Evolutionary conservation across 2,888 invertebrate genomes (phyloP).

Genomic region (Troglohyphantes excavatus): DNA sequence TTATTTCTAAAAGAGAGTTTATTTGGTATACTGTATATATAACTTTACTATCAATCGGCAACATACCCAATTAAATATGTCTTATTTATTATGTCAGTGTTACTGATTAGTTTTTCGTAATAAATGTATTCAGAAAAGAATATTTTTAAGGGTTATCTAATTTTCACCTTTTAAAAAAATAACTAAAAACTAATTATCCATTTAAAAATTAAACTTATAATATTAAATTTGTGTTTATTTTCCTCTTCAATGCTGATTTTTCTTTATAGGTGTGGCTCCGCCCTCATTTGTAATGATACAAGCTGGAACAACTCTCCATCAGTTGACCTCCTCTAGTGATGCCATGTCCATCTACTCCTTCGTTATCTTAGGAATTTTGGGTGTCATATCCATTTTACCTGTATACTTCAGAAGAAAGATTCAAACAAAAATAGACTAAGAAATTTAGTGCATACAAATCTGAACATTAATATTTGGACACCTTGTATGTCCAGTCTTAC

Average conservation of each 20-base stretch:
- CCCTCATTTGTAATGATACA: constrained; percentile 99
- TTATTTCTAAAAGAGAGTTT: too few relatives aligned
- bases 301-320: constrained; percentile 97
- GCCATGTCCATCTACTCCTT: constrained; percentile 93
- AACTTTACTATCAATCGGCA: too few relatives aligned
- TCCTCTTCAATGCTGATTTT: not conserved
- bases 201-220: not conserved
- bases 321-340: constrained; percentile 93
- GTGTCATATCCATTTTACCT: constrained; percentile 92
- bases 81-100: too few relatives aligned
- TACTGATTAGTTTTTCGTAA: too few relatives aligned
- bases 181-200: too few relatives aligned
- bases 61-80: too few relatives aligned
- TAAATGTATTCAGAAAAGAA: too few relatives aligned
- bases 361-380: constrained; percentile 89
- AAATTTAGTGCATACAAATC: not conserved
- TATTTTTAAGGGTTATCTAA: too few relatives aligned
- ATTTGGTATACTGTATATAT: too few relatives aligned
- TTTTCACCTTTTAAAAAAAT: too few relatives aligned
- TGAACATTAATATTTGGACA: not conserved
- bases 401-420: constrained; percentile 92
- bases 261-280: constrained; percentile 92
- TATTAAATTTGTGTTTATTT: not conserved
- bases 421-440: constrained; percentile 88
- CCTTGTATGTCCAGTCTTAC: constrained; percentile 6